These are phyloP conservation scores for Bombycilla garrulus DNA, from an alignment of 2,113 vertebrate genomes.

Conservation along the genomic window DNA sequence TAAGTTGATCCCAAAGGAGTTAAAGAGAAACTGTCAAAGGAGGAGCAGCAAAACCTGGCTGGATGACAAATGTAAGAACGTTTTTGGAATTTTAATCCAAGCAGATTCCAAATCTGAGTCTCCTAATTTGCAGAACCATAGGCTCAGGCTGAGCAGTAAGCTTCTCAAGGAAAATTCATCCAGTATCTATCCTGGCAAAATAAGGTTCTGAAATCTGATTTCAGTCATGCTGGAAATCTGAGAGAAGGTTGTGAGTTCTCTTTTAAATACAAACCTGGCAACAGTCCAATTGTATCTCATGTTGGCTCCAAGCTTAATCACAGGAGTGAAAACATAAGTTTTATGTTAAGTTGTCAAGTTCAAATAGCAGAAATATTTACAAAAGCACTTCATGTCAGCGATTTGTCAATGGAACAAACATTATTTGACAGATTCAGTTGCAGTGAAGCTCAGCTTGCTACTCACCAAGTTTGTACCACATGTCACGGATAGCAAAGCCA, in stretches of 20 bases:
- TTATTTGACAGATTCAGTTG: not conserved
- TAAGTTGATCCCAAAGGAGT: not conserved
- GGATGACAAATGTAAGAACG: not conserved
- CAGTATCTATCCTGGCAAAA: not conserved
- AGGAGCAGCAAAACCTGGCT: not conserved
- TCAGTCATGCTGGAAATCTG: not conserved
- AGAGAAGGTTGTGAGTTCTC: not conserved
- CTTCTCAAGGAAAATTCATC: not conserved
- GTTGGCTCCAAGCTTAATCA: not conserved
- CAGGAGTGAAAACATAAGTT: not conserved
- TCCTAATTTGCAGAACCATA: not conserved
- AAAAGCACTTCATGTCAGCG: not conserved
- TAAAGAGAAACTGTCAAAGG: not conserved
- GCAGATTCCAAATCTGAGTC: not conserved
- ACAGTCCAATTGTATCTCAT: not conserved
- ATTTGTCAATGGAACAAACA: not conserved
- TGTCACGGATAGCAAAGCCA: conserved; percentile 94
- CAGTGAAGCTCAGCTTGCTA: not conserved
- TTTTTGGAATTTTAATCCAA: not conserved
- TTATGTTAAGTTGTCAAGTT: too few relatives aligned
- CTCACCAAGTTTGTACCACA: conserved; percentile 98
- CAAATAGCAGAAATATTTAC: not conserved
- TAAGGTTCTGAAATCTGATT: not conserved
- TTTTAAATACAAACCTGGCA: not conserved
- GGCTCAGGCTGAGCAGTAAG: not conserved